Evolutionary conservation across 2,888 invertebrate genomes (phyloP).

Genomic region (Nineta flava): DNA sequence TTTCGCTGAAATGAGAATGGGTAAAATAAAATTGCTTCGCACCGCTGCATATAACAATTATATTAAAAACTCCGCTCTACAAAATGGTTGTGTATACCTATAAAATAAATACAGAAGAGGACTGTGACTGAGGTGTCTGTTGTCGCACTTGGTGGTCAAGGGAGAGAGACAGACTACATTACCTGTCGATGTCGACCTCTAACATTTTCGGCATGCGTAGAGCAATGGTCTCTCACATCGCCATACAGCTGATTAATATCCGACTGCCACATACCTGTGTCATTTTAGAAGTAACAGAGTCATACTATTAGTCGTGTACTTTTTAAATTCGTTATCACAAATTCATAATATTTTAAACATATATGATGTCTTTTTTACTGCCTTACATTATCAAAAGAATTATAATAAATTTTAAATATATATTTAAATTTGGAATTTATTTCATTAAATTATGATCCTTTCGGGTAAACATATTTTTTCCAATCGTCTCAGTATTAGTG

Average conservation of each 20-base stretch:
- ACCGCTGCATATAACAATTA: not conserved
- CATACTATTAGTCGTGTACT: constrained; percentile 1
- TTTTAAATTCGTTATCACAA: not conserved
- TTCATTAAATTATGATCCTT: too few relatives aligned
- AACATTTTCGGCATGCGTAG: constrained; percentile 1
- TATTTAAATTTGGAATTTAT: not conserved
- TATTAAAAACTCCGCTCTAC: constrained; percentile 6
- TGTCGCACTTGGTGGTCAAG: not conserved
- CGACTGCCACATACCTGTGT: constrained; percentile 7
- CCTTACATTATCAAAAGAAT: too few relatives aligned
- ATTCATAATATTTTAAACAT: too few relatives aligned
- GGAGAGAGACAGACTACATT: constrained; percentile 1
- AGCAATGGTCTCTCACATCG: constrained; percentile 1
- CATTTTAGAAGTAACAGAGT: constrained; percentile 4
- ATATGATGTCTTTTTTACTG: not conserved
- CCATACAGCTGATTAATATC: constrained; percentile 3
- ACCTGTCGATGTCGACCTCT: constrained; percentile 3
- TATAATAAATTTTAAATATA: too few relatives aligned
- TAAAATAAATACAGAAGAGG: constrained; percentile 3
- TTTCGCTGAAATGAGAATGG: too few relatives aligned
- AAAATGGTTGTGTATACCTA: constrained; percentile 5
- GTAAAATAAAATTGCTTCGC: too few relatives aligned
- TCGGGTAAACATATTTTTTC: too few relatives aligned
- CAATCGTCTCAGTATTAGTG: too few relatives aligned
- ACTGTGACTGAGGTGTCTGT: constrained; percentile 1